These are phyloP conservation scores for Agrilus planipennis DNA, from an alignment of 1,140 invertebrate species.

Conservation along the genomic window DNA sequence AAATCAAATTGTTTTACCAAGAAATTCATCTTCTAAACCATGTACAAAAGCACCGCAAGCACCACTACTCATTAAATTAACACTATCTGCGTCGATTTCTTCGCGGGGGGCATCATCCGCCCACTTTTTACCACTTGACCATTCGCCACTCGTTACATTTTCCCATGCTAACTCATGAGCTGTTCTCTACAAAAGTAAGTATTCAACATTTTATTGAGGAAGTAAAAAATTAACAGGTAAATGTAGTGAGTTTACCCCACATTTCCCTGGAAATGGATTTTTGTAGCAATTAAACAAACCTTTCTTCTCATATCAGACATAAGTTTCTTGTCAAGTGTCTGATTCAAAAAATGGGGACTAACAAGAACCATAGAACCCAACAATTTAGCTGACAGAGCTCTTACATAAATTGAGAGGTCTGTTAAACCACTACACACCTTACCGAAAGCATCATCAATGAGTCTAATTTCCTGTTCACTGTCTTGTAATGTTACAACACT, in stretches of 20 bases:
- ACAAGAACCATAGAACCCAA: slow-evolving; percentile 81
- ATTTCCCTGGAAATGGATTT: too few species aligned
- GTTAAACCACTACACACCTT: slow-evolving; percentile 89
- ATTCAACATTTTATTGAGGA: slow-evolving; percentile 2
- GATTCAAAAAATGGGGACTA: slow-evolving; percentile 79
- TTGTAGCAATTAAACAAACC: slow-evolving; percentile 13
- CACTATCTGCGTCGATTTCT: slow-evolving; percentile 58
- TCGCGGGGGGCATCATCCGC: slow-evolving; percentile 79
- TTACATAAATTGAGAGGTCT: slow-evolving; percentile 78
- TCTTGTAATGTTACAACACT: slow-evolving; percentile 53
- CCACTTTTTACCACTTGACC: slow-evolving; percentile 85
- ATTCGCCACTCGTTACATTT: slow-evolving; percentile 71
- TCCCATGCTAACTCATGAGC: slow-evolving; percentile 75
- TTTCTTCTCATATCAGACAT: slow-evolving; percentile 86
- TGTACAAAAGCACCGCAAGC: slow-evolving; percentile 98
- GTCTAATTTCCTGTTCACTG: slow-evolving; percentile 62
- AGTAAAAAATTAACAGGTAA: neutral
- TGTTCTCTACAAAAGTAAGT: slow-evolving; percentile 40
- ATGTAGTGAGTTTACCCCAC: too few species aligned
- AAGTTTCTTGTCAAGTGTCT: slow-evolving; percentile 97
- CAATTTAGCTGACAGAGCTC: slow-evolving; percentile 65
- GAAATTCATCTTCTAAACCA: slow-evolving; percentile 95
- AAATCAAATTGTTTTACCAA: slow-evolving; percentile 44
- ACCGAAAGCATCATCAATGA: slow-evolving; percentile 94
- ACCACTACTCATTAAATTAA: slow-evolving; percentile 81